Base-by-base conservation (phyloP, 1,140 invertebrate species). In the Galleria mellonella region DNA sequence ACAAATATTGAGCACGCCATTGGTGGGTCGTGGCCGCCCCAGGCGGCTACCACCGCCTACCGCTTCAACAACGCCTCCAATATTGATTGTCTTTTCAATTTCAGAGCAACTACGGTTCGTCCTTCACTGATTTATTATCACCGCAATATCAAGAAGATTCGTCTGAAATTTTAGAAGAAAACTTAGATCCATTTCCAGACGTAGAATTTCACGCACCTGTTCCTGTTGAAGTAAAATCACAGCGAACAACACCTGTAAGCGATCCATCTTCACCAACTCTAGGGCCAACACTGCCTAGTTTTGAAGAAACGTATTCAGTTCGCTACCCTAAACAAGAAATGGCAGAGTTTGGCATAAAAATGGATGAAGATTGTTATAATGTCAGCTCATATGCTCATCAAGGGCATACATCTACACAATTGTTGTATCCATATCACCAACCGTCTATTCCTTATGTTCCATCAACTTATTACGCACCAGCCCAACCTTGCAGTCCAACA, bases 241-340 rank as follows among this genome's bases (percentile, higher is more conserved):
- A 77, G 8, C 63, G 82, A 7, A 61, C 67, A 6, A 78, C 81
- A 30, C 75, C 83, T 29, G 66, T 83, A 14, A 85, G 79, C 42
- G 79, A 78, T 47, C 67, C 70, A n/a, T 71, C 84, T 9, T 81
- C 81, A 38, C 83, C 82, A 6, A 77, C 64, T 9, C 61, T 86
- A 61, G 89, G 88, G 44, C 91, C 92, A 32, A 91, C 93, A 27
- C 79, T 95, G 47, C 94, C 94, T 37, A 94, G 93, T 85, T 96
- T 95, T 83, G 92, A 94, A 87, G 94, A 95, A 81, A 95, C 93
- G 15, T 95, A 95, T 74, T 94, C 92, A 27, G 89, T 92, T 29
- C 89, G 91, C 39, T 91, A 92, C 59, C 79, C 82, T 50, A 88
- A 88, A 60, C 84, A 88, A 77, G 87, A 91, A 66, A 78, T 89